Evolutionary conservation across 2,888 invertebrate genomes (phyloP), one percentile per base, ranked within the genome.

Genomic region (Tineola bisselliella): DNA sequence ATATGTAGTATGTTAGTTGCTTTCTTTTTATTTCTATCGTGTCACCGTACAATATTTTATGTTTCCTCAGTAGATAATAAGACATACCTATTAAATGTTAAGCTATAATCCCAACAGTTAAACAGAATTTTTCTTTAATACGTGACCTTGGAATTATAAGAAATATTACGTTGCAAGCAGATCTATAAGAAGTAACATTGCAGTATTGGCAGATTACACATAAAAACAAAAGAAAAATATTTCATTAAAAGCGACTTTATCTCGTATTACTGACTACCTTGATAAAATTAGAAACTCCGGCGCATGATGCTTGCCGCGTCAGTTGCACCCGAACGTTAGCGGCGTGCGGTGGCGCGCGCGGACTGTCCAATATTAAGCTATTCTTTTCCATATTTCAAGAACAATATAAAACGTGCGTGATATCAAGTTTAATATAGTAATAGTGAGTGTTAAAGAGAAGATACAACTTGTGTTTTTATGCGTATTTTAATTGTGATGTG

Each of bases 281-380:
- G 84, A 80, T 81, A 84, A 83, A 86, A 82, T 84, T 87, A 86
- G 84, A 84, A 79, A 76, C 74, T 75, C 68, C 69, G 64, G 68
- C 70, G 68, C 63, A 63, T 61, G 68, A 68, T 73, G 69, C 71
- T 68, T 69, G 72, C 69, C 69, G 70, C 71, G 68, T 69, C 68
- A 69, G 54, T 17, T 8, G 43, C 33, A 12, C 15, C 33, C 33
- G 59, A 30, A n/a, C 59, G 15, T 33, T 59, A 8, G 5, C 54
- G 54, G 25, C 52, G 25, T 38, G 10, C 38, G 11, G 10, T 10
- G 11, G 38, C 38, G 6, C 38, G 38, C 38, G 38, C 25, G 25
- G 25, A 25, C 6, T 4, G 6, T 4, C 6, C 25, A 25, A 25
- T 4, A 25, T 25, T 4, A 2, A 25, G 2, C 4, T 25, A 4